Percentiles rank a stretch among this genome's conserved stretches.
These are phyloP conservation scores for Oceanites oceanicus DNA, from an alignment of 2,113 vertebrate species.

Conservation along the genomic window DNA sequence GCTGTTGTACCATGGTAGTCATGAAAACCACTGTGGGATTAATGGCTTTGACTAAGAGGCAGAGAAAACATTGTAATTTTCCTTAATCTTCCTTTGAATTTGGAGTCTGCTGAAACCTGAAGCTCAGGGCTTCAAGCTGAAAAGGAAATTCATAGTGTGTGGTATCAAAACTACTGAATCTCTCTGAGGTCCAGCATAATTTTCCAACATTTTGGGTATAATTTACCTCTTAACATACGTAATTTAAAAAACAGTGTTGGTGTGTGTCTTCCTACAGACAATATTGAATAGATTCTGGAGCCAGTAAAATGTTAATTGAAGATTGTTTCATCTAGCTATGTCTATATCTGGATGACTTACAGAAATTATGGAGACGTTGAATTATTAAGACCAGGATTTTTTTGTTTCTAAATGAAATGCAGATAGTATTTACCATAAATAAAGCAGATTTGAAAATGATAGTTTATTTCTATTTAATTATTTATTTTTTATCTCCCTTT, in stretches of 20 bases:
- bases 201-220: neutral
- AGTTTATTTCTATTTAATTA: neutral
- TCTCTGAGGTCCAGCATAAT: neutral
- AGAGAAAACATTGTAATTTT: neutral
- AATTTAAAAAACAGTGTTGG: neutral
- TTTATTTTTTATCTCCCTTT: neutral
- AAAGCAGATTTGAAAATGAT: neutral
- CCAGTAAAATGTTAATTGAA: neutral
- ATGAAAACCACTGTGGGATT: neutral
- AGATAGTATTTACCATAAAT: neutral
- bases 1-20: neutral
- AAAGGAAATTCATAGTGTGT: neutral
- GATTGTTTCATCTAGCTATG: neutral
- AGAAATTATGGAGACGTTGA: neutral
- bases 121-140: neutral
- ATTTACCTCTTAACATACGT: neutral
- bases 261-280: neutral
- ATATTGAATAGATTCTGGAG: neutral
- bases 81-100: neutral
- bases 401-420: neutral
- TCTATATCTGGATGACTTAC: neutral
- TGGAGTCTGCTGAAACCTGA: neutral
- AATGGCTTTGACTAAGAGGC: neutral
- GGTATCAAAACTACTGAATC: neutral
- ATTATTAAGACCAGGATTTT: neutral